A percentile compares a stretch with the other conserved stretches of the same genome.
Conservation (phyloP, 2,888 invertebrate genomes). For the Rutpela maculata region DNA sequence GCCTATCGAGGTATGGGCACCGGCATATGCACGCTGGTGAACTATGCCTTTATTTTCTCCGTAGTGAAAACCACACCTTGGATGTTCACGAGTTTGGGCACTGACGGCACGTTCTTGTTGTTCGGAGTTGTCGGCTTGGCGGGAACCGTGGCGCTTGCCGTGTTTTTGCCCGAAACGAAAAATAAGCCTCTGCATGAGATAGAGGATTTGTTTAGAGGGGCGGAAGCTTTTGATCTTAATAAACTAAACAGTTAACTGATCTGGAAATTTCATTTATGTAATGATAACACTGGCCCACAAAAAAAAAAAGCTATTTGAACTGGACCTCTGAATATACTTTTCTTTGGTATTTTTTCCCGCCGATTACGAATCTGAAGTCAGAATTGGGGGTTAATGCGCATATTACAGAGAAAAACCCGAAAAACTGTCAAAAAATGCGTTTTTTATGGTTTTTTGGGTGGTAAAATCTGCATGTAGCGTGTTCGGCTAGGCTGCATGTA, state of each 20-base stretch:
- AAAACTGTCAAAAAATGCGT: too few species aligned
- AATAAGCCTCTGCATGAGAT: conserved; percentile 82
- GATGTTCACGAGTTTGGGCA: conserved; percentile 76
- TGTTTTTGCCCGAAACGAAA: conserved; percentile 81
- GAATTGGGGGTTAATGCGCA: too few species aligned
- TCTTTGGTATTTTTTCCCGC: too few species aligned
- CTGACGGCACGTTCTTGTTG: conserved; percentile 77
- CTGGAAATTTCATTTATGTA: too few species aligned
- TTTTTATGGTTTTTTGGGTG: too few species aligned
- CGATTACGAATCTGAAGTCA: too few species aligned
- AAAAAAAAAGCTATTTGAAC: too few species aligned
- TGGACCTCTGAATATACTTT: too few species aligned
- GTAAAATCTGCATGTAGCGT: too few species aligned
- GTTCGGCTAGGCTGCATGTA: too few species aligned
- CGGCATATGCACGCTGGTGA: conserved; percentile 79
- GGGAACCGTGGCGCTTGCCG: conserved; percentile 77
- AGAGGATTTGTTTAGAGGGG: conserved; percentile 75
- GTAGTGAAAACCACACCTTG: conserved; percentile 81
- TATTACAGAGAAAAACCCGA: too few species aligned
- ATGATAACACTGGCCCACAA: too few species aligned
- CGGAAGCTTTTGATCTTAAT: neutral
- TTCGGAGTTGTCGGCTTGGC: conserved; percentile 78
- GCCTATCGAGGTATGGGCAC: conserved; percentile 78
- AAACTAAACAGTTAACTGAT: neutral
- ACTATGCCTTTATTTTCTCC: conserved; percentile 79